Conservation (phyloP, 1,140 invertebrate species). For the Propsilocerus akamusi region DNA sequence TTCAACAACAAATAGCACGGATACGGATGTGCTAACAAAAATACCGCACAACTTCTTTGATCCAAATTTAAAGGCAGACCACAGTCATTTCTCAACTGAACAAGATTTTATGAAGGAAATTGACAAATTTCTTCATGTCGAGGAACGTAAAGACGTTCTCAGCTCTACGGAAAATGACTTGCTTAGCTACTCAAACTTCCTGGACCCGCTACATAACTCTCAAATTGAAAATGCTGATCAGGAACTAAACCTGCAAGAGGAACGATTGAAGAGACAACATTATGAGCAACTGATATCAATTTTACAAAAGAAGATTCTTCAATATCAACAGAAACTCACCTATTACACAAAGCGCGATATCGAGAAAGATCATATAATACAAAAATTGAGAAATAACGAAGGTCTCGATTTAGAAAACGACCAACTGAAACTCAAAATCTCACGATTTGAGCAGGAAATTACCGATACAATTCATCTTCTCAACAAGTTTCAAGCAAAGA, state of each 20-base stretch:
- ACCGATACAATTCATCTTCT: conserved; percentile 16
- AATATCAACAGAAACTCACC: neutral
- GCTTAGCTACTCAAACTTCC: neutral
- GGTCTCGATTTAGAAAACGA: neutral
- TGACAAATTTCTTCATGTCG: neutral
- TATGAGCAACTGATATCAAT: neutral
- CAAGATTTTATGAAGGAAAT: neutral
- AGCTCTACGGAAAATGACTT: neutral
- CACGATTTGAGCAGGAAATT: conserved; percentile 15
- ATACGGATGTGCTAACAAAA: neutral
- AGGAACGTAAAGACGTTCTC: neutral
- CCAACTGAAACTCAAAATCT: neutral
- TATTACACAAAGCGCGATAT: neutral
- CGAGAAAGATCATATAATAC: neutral
- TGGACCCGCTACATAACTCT: neutral
- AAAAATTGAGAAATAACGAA: neutral
- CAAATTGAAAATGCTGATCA: neutral
- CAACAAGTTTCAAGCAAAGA: conserved; percentile 20
- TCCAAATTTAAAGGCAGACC: neutral
- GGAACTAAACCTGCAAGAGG: neutral
- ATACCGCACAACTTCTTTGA: neutral
- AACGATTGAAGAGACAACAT: too few species aligned
- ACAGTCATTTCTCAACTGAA: neutral
- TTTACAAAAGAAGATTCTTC: neutral
- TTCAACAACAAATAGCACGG: neutral